phyloP scores from a whole-genome alignment of 2,888 invertebrate genomes.

The Metacarcinus magister region DNA sequence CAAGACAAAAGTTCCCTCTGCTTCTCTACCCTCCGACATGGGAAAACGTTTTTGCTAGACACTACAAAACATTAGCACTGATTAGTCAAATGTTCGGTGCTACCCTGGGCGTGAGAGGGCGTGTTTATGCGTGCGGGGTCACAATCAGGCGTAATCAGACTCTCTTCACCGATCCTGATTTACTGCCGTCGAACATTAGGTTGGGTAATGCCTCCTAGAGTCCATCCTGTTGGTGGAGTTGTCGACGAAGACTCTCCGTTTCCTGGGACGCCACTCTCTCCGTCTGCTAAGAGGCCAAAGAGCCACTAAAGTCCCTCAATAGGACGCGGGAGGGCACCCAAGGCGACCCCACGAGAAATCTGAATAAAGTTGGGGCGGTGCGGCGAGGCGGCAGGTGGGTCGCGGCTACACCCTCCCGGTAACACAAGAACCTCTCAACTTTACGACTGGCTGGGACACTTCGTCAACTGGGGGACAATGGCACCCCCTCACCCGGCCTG shows the following conservation, averaged over 20 bases:
- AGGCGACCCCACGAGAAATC: slow-evolving; percentile 46
- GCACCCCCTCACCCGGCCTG: neutral
- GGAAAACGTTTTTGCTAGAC: neutral
- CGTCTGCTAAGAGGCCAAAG: neutral
- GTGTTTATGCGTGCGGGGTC: neutral
- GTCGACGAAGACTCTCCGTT: neutral
- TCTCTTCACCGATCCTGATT: slow-evolving; percentile 48
- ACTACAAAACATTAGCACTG: slow-evolving; percentile 26
- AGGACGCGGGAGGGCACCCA: slow-evolving; percentile 8
- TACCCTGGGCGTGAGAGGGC: neutral
- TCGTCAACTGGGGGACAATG: slow-evolving; percentile 61
- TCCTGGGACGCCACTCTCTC: slow-evolving; percentile 14
- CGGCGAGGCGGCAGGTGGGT: neutral
- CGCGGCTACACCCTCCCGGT: neutral
- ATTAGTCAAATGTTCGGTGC: slow-evolving; percentile 16
- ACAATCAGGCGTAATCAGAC: slow-evolving; percentile 36
- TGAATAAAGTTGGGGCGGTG: neutral
- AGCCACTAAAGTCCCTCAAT: slow-evolving; percentile 20
- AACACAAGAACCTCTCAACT: slow-evolving; percentile 60
- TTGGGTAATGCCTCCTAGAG: neutral
- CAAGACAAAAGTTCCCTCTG: neutral
- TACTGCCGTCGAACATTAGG: slow-evolving; percentile 33
- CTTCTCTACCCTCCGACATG: neutral
- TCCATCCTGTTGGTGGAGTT: neutral
- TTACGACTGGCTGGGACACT: slow-evolving; percentile 59